phyloP scores from a whole-genome alignment of 2,113 vertebrate genomes.

The Microtus montanus region DNA sequence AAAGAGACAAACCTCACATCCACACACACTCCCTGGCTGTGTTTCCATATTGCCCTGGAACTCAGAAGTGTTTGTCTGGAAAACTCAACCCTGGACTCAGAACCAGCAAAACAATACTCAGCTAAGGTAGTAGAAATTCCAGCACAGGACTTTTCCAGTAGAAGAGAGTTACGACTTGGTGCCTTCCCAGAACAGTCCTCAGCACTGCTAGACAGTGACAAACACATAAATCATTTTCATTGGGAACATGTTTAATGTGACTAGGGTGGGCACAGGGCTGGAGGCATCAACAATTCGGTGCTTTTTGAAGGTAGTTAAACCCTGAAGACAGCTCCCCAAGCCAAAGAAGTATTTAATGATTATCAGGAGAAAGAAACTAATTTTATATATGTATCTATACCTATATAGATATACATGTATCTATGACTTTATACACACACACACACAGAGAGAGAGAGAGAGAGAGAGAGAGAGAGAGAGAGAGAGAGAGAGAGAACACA shows the following conservation, averaged over 20 bases:
- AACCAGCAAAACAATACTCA: slow-evolving; percentile 55
- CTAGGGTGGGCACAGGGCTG: rapidly evolving
- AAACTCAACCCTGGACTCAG: slow-evolving; percentile 52
- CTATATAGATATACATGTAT: not conserved
- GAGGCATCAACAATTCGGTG: rapidly evolving
- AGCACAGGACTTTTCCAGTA: slow-evolving; percentile 40
- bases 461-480: no score
- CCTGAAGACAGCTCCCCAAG: not conserved
- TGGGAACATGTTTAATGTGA: not conserved
- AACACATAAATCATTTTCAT: slow-evolving; percentile 35
- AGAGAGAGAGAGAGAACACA: not conserved
- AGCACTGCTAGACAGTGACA: not conserved
- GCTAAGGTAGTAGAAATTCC: slow-evolving; percentile 38
- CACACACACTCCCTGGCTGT: not conserved
- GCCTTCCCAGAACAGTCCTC: slow-evolving; percentile 43
- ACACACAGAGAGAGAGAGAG: no score
- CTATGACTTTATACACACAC: no score
- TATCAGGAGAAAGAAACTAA: slow-evolving; percentile 9
- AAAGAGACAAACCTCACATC: slow-evolving; percentile 11
- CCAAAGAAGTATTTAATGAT: not conserved
- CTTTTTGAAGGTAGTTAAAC: not conserved
- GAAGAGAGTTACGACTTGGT: slow-evolving; percentile 22
- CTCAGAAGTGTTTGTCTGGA: slow-evolving; percentile 55
- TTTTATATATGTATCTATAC: not conserved
- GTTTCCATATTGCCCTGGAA: slow-evolving; percentile 43